Evolutionary conservation across 2,888 invertebrate genomes (phyloP).

Genomic region (Ptilodon capucinus): DNA sequence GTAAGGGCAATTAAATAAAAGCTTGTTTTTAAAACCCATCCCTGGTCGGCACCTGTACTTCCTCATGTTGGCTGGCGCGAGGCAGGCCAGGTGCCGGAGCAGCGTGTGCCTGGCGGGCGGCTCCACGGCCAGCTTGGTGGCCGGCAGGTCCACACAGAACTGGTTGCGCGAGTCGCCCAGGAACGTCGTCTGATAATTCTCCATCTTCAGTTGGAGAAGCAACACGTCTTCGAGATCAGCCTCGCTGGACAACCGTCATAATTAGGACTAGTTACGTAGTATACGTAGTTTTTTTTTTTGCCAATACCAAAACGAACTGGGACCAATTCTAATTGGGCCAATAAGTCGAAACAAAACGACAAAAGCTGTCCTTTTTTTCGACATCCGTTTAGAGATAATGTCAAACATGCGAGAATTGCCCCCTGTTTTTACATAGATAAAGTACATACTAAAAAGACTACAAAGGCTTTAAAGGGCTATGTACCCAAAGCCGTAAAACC

Average conservation of each 20-base stretch:
- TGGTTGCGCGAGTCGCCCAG: constrained; percentile 78
- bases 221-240: constrained; percentile 88
- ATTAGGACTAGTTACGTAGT: not conserved
- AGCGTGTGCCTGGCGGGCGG: constrained; percentile 53
- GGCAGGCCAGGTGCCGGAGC: constrained; percentile 55
- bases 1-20: too few relatives aligned
- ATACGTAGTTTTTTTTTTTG: not conserved
- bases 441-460: too few relatives aligned
- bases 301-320: too few relatives aligned
- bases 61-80: constrained; percentile 54
- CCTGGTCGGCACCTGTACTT: constrained; percentile 46
- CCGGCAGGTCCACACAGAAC: constrained; percentile 72
- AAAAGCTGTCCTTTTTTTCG: too few relatives aligned
- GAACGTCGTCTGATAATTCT: constrained; percentile 83
- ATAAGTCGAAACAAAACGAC: too few relatives aligned
- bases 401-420: too few relatives aligned
- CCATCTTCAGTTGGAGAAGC: constrained; percentile 81
- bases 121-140: constrained; percentile 38
- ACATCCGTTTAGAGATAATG: too few relatives aligned
- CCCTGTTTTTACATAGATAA: too few relatives aligned
- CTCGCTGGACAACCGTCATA: constrained; percentile 77
- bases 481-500: too few relatives aligned
- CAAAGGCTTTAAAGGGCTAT: too few relatives aligned
- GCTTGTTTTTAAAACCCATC: too few relatives aligned
- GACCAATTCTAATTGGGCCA: too few relatives aligned